Evolutionary conservation across 2,888 invertebrate species (phyloP).

Genomic region (Drosophila longiperda): DNA sequence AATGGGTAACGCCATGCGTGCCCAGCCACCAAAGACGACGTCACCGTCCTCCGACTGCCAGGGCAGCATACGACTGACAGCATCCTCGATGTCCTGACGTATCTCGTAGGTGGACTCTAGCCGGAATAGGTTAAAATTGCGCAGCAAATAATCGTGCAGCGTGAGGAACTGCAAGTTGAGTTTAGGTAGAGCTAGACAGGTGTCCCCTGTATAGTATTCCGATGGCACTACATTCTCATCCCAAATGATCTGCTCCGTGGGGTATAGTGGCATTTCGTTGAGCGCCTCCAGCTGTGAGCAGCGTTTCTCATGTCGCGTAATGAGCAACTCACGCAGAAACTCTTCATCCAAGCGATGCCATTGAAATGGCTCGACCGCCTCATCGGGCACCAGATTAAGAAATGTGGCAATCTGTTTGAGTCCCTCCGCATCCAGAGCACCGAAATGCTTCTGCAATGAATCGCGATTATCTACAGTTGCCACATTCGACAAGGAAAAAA

Average conservation of each 20-base stretch:
- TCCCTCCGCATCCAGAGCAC: conserved; percentile 89
- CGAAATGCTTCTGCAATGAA: conserved; percentile 91
- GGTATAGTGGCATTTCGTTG: conserved; percentile 99
- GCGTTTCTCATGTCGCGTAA: conserved; percentile 93
- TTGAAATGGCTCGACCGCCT: conserved; percentile 87
- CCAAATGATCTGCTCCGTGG: conserved; percentile 99
- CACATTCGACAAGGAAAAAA: conserved; percentile 96
- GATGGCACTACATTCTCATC: conserved; percentile 99
- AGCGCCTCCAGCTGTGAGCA: conserved; percentile 96
- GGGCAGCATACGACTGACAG: conserved; percentile 96
- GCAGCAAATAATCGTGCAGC: conserved; percentile 97
- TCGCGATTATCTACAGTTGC: conserved; percentile 97
- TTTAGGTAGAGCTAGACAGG: conserved; percentile 97
- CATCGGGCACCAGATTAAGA: conserved; percentile 93
- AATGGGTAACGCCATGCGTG: conserved; percentile 98
- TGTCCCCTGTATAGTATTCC: conserved; percentile 98
- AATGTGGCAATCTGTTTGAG: conserved; percentile 94
- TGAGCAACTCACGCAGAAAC: conserved; percentile 94
- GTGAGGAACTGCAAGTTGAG: conserved; percentile 99
- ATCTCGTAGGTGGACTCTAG: conserved; percentile 98
- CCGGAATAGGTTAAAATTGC: conserved; percentile 98
- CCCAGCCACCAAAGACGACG: conserved; percentile 98
- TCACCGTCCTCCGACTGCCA: conserved; percentile 95
- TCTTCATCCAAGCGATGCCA: conserved; percentile 93
- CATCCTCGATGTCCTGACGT: conserved; percentile 98